A percentile compares a stretch with the other conserved stretches of the same genome.
Conservation (phyloP, 2,888 invertebrate genomes). For the Alviniconcha strummeri region DNA sequence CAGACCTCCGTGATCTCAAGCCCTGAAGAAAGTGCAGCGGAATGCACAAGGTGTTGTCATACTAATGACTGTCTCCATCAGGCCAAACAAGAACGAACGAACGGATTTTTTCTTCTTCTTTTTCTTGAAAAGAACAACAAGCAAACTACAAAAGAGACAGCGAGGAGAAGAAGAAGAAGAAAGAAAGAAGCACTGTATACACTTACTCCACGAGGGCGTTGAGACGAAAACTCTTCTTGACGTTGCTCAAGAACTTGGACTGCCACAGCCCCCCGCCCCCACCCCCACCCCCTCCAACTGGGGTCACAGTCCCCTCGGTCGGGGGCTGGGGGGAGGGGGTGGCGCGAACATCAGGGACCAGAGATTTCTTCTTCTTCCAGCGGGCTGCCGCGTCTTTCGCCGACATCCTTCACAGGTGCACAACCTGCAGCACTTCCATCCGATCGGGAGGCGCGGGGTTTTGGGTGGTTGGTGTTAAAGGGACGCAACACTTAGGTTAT, state of each 20-base stretch:
- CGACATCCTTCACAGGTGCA: not conserved
- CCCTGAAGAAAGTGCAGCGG: too few relatives aligned
- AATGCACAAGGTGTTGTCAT: too few relatives aligned
- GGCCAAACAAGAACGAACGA: too few relatives aligned
- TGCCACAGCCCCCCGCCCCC: constrained; percentile 10
- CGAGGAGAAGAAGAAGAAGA: not conserved
- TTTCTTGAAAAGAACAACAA: not conserved
- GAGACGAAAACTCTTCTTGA: not conserved
- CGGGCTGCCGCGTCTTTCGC: not conserved
- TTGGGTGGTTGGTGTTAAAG: too few relatives aligned
- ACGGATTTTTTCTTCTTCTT: too few relatives aligned
- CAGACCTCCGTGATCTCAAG: too few relatives aligned
- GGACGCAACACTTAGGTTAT: too few relatives aligned
- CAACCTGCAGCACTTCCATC: too few relatives aligned
- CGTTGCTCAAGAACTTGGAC: constrained; percentile 18
- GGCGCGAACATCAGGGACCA: not conserved
- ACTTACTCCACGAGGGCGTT: constrained; percentile 13
- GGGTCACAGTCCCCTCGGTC: not conserved
- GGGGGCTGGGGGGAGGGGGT: constrained; percentile 16
- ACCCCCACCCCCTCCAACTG: not conserved
- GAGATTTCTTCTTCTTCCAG: constrained; percentile 13
- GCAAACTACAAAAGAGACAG: not conserved
- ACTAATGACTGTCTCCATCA: too few relatives aligned
- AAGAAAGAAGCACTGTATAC: not conserved
- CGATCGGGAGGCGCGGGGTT: too few relatives aligned